Conservation (phyloP, 2,113 vertebrate genomes). For the Leptobrachium ailaonicum region DNA sequence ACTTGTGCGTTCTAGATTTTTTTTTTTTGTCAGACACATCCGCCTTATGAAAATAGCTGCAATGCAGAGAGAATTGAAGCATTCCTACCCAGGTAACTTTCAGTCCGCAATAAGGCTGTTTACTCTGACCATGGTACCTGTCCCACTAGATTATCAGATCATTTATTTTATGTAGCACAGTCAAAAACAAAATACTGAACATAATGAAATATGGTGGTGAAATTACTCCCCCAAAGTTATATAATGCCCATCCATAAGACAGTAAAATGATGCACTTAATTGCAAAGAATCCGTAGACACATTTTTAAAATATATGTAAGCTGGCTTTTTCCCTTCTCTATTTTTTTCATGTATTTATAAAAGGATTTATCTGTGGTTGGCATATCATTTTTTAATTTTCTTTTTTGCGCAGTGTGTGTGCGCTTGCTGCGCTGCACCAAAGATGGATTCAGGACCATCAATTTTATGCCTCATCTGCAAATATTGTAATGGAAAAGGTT, state of each 20-base stretch:
- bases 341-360: no score
- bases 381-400: no score
- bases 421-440: no score
- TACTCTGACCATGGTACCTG: background rate
- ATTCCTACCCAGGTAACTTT: constrained; percentile 14
- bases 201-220: background rate
- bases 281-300: no score
- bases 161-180: background rate
- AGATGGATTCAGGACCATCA: background rate
- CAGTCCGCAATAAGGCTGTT: background rate
- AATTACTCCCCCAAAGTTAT: background rate
- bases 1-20: background rate
- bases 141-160: background rate
- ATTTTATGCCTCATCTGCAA: background rate
- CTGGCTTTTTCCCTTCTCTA: no score
- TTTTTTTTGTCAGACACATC: constrained; percentile 4
- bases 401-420: no score
- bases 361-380: no score
- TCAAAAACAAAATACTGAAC: background rate
- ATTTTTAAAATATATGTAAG: no score
- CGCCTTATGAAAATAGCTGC: constrained; percentile 32
- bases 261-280: no score
- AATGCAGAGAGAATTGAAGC: constrained; percentile 31
- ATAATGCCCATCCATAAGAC: background rate
- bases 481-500: constrained; percentile 15